phyloP scores from a whole-genome alignment of 2,113 vertebrate genomes.

The Chionodraco myersi region DNA sequence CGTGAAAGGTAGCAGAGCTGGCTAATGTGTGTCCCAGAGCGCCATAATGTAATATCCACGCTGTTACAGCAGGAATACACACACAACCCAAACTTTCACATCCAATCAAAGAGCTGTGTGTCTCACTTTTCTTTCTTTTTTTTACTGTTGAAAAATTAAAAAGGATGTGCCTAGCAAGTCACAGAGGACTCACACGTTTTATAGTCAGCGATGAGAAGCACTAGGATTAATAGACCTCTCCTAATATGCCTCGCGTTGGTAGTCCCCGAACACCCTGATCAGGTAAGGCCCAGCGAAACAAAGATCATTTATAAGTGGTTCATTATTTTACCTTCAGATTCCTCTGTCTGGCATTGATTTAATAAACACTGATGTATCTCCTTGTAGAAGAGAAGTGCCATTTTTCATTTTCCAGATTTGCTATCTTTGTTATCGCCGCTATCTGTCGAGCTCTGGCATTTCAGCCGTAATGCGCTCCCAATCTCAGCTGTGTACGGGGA shows the following conservation, averaged over 20 bases:
- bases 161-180: constrained; percentile 80
- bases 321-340: constrained; percentile 93
- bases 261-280: constrained; percentile 81
- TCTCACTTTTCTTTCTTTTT: constrained; percentile 54
- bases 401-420: constrained; percentile 81
- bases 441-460: constrained; percentile 79
- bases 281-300: constrained; percentile 86
- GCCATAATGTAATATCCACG: constrained; percentile 79
- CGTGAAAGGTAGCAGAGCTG: constrained; percentile 68
- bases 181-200: constrained; percentile 83
- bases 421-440: constrained; percentile 81
- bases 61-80: constrained; percentile 66
- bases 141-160: constrained; percentile 81
- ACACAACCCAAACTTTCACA: constrained; percentile 80
- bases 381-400: constrained; percentile 80
- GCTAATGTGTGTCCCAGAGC: constrained; percentile 71
- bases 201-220: constrained; percentile 83
- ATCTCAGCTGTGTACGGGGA: constrained; percentile 58
- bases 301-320: constrained; percentile 94
- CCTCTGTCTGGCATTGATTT: constrained; percentile 90
- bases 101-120: constrained; percentile 81
- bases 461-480: constrained; percentile 66
- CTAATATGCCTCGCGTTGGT: constrained; percentile 82
- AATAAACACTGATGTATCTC: constrained; percentile 89
- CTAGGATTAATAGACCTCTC: constrained; percentile 84